A percentile compares a stretch with the other conserved stretches of the same genome.
These are phyloP conservation scores for Silvanus unidentatus DNA, from an alignment of 2,888 invertebrate species.

Conservation along the genomic window DNA sequence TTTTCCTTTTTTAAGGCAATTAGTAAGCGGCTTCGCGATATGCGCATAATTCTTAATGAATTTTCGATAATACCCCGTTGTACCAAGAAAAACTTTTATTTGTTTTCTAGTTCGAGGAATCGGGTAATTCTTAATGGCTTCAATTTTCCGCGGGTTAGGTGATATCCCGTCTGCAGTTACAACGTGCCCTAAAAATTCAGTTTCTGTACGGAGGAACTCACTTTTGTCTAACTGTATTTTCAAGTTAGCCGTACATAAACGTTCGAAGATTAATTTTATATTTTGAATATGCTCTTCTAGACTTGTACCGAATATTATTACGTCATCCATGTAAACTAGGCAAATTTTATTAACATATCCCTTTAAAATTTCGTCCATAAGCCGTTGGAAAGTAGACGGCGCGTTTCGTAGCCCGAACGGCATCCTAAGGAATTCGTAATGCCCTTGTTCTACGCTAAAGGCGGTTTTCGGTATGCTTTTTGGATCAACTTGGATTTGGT, in stretches of 20 bases:
- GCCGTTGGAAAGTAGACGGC: background rate
- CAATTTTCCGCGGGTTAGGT: constrained; percentile 8
- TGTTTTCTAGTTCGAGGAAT: constrained; percentile 9
- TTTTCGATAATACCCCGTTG: constrained; percentile 11
- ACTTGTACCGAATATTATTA: constrained; percentile 12
- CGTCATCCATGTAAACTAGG: constrained; percentile 18
- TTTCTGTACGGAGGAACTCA: constrained; percentile 10
- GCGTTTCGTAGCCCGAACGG: background rate
- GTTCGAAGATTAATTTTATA: constrained; percentile 12
- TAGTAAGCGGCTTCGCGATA: constrained; percentile 15
- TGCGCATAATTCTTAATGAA: constrained; percentile 13
- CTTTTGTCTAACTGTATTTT: constrained; percentile 17
- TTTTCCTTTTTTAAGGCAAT: constrained; percentile 14
- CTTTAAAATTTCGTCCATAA: background rate
- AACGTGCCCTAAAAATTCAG: constrained; percentile 12
- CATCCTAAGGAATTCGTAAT: background rate
- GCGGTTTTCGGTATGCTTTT: background rate
- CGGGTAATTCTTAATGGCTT: constrained; percentile 7
- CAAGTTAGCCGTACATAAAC: constrained; percentile 11
- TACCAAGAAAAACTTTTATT: constrained; percentile 9
- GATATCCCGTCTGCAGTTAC: constrained; percentile 9
- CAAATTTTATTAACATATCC: constrained; percentile 11
- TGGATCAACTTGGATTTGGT: constrained; percentile 1
- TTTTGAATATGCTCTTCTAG: constrained; percentile 15
- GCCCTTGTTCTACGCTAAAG: background rate